Base-by-base conservation (phyloP, 2,797 vertebrate genomes). In the Phaenicophaeus curvirostris region DNA sequence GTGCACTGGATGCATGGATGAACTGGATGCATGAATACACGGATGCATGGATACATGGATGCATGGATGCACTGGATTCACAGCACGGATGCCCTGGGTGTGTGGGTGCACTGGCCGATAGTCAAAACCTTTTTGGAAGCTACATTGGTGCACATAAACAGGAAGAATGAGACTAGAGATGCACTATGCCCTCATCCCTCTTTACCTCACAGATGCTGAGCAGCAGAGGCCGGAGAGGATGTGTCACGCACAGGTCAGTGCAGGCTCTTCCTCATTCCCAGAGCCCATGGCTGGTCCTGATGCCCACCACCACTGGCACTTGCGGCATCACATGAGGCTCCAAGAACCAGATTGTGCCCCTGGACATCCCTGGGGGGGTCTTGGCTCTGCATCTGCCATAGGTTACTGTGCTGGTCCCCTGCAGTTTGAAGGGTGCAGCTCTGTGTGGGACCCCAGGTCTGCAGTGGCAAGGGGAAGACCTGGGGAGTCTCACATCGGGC, bases 391-490 rank as follows among this genome's bases (percentile, higher is more conserved):
- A 8, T 28, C 83, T 50, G 61, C 50, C 33, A 14, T 14, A 2
- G 1, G 21, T 35, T 15, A 8, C 51, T 46, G 27, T 8, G 1
- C 1, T 3, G 16, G 15, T 63, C 20, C 35, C 41, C 41, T 25
- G n/a, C 15, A n/a, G 39, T 21, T 21, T 2, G 21, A 16, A 46
- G n/a, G 42, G 35, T 11, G n/a, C 51, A 41, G 58, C 25, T 50
- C 33, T 25, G 24, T 1, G 1, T 1, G 1, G 23, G 33, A 15
- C 54, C 14, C 50, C 14, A 4, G 31, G 48, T 50, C 37, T 68
- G 28, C 68, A 51, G 51, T 1, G 1, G 16, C 2, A 6, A 46
- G 18, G 17, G 8, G n/a, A 12, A 37, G 24, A 21, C 66, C 0
- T 0, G 14, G 48, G 55, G 16, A 30, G 35, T 20, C 55, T 83